Evolutionary conservation across 2,797 vertebrate genomes (phyloP), one percentile per base, ranked within the genome.

Genomic region (Simalia tracyae): DNA sequence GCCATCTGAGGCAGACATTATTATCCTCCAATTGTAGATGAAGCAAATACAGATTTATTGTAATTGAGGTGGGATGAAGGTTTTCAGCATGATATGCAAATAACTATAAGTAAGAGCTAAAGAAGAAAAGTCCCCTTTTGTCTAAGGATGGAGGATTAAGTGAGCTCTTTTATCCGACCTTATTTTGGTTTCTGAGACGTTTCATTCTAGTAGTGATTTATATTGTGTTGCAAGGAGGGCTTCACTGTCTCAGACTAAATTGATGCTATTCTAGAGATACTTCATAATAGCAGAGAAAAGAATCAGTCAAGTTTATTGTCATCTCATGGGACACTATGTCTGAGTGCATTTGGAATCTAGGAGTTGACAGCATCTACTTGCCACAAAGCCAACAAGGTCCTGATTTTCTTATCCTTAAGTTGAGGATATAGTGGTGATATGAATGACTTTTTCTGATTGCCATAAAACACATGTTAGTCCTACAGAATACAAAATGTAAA

Each of bases 281-380:
- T 81, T 24, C 57, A 46, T 14, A 94, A 59, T 19, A 87, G 63
- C 60, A n/a, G n/a, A 63, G 66, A 68, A 86, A 46, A 46, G 85
- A 63, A 91, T 88, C 56, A 91, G 59, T 91, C 89, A 93, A n/a
- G 87, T 60, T n/a, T 87, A 88, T 88, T 0, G 6, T 66, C 11
- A 61, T 84, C 60, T 56, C 19, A 0, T 0, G 31, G 88, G 6
- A 17, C 19, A 61, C 72, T 54, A 87, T 31, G 10, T 42, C 68
- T 36, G 76, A 36, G 26, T 11, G 3, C 68, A 87, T 31, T 68
- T 72, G 86, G 87, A 64, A 26, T 28, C 31, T 19, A 36, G 50
- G 68, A 94, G 46, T 87, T 92, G 68, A 76, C 89, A 91, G 4
- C 3, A 0, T 9, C 50, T 54, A 42, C 46, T 22, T 60, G 56